Base-by-base conservation (phyloP, 2,888 invertebrate species). In the Patella depressa region DNA sequence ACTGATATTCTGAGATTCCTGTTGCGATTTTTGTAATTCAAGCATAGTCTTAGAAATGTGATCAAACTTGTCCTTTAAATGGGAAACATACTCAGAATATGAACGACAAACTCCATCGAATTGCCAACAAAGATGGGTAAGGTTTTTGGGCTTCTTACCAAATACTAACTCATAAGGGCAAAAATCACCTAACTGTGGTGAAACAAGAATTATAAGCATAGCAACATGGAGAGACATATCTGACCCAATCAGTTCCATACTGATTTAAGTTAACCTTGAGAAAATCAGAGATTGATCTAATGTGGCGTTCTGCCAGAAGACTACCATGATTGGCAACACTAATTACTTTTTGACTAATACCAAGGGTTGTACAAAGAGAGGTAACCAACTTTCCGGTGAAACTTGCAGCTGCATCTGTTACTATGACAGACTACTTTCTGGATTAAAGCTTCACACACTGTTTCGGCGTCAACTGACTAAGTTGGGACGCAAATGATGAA, bases 61-160 rank as follows among this genome's bases (percentile, higher is more conserved):
- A 65, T 65, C 65, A 65, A 65, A 65, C 24, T 65, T 65, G 19
- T 65, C 24, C 65, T 65, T 65, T 17, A 65, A 65, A 65, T 65
- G 65, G 24, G 14, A n/a, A 17, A 24, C 19, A 65, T 65, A 65
- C 24, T 65, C 65, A 3, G 4, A n/a, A 65, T 65, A 65, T 19
- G 65, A 65, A n/a, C 24, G n/a, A 65, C 65, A 19, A 12, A 65
- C 3, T n/a, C 9, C 65, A 45, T 45, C 45, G 24, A 65, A 65
- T n/a, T n/a, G 24, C 65, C 65, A 65, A 65, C 24, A 7, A 17
- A 65, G n/a, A 65, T n/a, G 24, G 9, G 65, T 65, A n/a, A 65
- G n/a, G 7, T 65, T 65, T 17, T 65, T 65, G n/a, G 57, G 57
- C n/a, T 57, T 15, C n/a, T 57, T 57, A 17, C 57, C 57, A n/a